Conservation (phyloP, 2,888 invertebrate species). For the Euzophera pinguis region DNA sequence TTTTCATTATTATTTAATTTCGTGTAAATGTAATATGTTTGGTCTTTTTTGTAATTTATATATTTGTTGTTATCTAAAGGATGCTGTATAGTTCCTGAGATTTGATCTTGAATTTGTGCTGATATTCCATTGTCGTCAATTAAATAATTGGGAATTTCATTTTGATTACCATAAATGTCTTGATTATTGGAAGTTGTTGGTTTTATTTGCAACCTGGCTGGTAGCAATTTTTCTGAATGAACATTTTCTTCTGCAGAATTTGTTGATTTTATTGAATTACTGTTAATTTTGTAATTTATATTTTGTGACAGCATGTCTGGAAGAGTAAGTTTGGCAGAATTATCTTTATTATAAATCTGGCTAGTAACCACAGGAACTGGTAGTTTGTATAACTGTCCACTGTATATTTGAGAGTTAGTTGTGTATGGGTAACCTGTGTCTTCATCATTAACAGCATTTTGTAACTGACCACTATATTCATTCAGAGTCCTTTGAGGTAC, state of each 20-base stretch:
- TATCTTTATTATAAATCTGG: constrained; percentile 55
- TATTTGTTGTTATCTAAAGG: constrained; percentile 58
- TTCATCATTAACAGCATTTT: constrained; percentile 27
- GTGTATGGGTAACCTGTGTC: constrained; percentile 28
- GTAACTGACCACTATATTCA: constrained; percentile 33
- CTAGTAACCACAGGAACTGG: constrained; percentile 66
- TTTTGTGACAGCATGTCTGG: constrained; percentile 27
- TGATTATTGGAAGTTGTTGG: constrained; percentile 30
- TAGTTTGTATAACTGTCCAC: constrained; percentile 66
- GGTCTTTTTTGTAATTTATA: constrained; percentile 64
- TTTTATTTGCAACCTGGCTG: constrained; percentile 46
- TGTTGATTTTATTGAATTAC: constrained; percentile 31
- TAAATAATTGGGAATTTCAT: constrained; percentile 44
- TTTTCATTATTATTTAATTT: constrained; percentile 44
- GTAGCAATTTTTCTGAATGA: constrained; percentile 44
- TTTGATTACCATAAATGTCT: constrained; percentile 41
- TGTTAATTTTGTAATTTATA: constrained; percentile 19
- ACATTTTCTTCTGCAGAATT: constrained; percentile 50
- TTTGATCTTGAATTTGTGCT: constrained; percentile 64
- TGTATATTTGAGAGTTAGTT: constrained; percentile 48
- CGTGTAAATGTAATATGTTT: constrained; percentile 62
- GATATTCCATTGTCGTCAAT: constrained; percentile 55
- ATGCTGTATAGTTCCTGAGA: constrained; percentile 63
- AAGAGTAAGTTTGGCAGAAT: constrained; percentile 33
- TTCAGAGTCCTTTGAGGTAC: constrained; percentile 17